Conservation (phyloP, 1,140 invertebrate species). For the Matsumurasca onukii region DNA sequence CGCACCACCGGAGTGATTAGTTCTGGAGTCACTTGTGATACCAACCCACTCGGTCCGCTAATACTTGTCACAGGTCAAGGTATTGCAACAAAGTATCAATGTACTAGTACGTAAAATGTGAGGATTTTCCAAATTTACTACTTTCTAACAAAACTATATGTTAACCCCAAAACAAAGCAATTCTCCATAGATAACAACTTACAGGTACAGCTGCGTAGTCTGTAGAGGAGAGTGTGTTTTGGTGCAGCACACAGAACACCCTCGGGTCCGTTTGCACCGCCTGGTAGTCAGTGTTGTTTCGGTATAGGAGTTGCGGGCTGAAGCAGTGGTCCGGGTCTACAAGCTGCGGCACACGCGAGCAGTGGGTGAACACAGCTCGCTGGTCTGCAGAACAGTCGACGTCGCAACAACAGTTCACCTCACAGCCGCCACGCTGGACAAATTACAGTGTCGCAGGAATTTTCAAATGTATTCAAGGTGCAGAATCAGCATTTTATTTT, state of each 20-base stretch:
- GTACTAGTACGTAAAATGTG: no score
- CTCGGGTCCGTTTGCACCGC: background rate
- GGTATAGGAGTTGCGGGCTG: slow-evolving; percentile 45
- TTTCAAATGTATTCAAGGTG: background rate
- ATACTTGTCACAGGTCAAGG: no score
- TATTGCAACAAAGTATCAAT: no score
- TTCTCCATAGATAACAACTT: background rate
- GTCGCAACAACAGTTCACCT: slow-evolving; percentile 78
- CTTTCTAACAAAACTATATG: no score
- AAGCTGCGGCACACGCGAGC: slow-evolving; percentile 40
- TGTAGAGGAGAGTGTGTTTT: background rate
- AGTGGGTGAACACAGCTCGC: slow-evolving; percentile 57
- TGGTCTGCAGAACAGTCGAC: slow-evolving; percentile 59
- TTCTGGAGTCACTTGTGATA: no score
- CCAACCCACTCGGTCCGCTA: no score
- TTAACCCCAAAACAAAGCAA: no score
- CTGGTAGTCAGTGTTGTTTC: slow-evolving; percentile 47
- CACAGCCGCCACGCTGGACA: slow-evolving; percentile 59
- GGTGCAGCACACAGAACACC: background rate
- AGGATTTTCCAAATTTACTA: no score
- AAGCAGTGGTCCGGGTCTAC: slow-evolving; percentile 31
- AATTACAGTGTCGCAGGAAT: background rate
- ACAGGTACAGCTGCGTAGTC: background rate
- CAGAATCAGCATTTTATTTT: no score
- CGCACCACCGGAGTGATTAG: no score